Evolutionary conservation across 2,797 vertebrate genomes (phyloP).

Genomic region (Gallirallus australis): DNA sequence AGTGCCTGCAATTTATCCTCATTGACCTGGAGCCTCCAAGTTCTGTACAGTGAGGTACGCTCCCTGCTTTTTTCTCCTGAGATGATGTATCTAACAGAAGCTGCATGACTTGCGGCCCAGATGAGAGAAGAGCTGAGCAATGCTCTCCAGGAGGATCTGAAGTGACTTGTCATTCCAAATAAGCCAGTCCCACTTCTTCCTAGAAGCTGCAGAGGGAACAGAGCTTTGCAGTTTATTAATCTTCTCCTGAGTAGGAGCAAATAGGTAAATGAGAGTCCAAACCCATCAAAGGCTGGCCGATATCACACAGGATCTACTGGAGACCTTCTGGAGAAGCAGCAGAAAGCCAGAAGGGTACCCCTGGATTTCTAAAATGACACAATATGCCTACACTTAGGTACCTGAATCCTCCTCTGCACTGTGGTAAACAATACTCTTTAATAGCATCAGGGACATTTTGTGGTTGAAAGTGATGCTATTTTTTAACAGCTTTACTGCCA

Average conservation of each 20-base stretch:
- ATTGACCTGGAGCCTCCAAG: neutral
- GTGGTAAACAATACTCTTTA: neutral
- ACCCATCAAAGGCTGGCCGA: neutral
- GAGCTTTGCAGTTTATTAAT: neutral
- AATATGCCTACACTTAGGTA: neutral
- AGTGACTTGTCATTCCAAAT: neutral
- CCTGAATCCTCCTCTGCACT: neutral
- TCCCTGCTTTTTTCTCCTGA: neutral
- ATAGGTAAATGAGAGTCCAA: neutral
- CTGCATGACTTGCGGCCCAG: neutral
- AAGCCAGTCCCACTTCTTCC: neutral
- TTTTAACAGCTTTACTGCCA: neutral
- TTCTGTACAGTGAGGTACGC: neutral
- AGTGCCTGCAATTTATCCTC: neutral
- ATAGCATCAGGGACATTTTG: neutral
- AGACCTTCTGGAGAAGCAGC: neutral
- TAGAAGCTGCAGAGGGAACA: neutral
- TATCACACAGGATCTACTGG: neutral
- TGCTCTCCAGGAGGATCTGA: neutral
- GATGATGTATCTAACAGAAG: neutral
- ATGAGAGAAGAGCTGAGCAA: neutral
- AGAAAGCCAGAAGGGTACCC: neutral
- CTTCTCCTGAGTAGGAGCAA: neutral
- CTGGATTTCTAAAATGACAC: neutral
- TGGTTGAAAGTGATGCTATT: neutral